These are phyloP conservation scores for Dynastes grantii DNA, from an alignment of 2,888 invertebrate species.

Conservation along the genomic window DNA sequence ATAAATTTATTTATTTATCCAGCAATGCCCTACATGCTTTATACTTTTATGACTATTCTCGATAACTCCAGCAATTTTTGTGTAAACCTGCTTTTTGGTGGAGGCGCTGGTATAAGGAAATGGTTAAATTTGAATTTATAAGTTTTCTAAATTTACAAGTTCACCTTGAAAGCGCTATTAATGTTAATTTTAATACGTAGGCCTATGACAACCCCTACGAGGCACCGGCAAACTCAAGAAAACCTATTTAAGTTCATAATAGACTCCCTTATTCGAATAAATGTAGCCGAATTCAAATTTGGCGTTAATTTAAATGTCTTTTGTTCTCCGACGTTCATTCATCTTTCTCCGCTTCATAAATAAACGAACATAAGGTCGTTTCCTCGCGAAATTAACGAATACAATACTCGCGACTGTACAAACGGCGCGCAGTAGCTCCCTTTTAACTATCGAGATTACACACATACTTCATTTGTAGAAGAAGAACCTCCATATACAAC, in stretches of 20 bases:
- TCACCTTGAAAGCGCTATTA: no score
- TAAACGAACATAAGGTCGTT: conserved; percentile 15
- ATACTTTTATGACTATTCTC: no score
- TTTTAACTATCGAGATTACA: conserved; percentile 44
- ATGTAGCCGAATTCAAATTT: not conserved
- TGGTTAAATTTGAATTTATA: no score
- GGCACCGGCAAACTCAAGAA: not conserved
- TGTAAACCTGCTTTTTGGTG: no score
- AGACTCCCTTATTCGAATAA: not conserved
- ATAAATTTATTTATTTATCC: no score
- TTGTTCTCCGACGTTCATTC: conserved; percentile 9
- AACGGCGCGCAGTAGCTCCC: conserved; percentile 2
- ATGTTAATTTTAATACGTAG: no score
- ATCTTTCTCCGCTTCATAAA: not conserved
- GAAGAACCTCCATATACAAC: not conserved
- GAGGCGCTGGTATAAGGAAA: no score
- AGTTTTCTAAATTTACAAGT: no score
- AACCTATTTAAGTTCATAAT: conserved; percentile 9
- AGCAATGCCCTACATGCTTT: no score
- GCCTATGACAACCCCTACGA: no score
- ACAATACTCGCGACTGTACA: conserved; percentile 18
- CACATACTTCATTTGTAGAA: conserved; percentile 32
- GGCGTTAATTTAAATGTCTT: conserved; percentile 29
- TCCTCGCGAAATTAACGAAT: conserved; percentile 30
- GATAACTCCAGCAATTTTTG: no score